phyloP scores from a whole-genome alignment of 2,888 invertebrate species.

The Chrysotoxum bicinctum region DNA sequence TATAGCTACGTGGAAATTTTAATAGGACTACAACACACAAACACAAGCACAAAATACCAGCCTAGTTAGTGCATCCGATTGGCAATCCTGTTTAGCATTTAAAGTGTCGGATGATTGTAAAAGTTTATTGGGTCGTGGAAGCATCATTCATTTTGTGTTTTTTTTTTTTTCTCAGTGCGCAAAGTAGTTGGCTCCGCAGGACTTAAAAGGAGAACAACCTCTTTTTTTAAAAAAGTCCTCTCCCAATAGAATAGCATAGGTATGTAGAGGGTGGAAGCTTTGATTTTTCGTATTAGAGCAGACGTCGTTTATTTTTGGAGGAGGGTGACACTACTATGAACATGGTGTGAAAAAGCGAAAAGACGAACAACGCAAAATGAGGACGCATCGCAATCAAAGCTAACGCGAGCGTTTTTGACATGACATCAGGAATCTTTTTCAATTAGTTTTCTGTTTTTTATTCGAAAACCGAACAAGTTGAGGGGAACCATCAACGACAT shows the following conservation, averaged over 20 bases:
- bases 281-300: constrained; percentile 33
- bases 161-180: not conserved
- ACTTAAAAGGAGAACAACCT: constrained; percentile 48
- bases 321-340: not conserved
- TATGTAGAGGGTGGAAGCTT: not conserved
- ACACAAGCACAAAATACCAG: constrained; percentile 23
- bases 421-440: constrained; percentile 66
- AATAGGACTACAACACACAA: constrained; percentile 5
- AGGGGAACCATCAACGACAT: constrained; percentile 47
- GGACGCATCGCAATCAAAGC: constrained; percentile 61
- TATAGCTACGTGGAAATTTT: not conserved
- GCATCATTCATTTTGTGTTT: constrained; percentile 35
- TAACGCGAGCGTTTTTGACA: constrained; percentile 55
- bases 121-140: constrained; percentile 68
- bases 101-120: constrained; percentile 67
- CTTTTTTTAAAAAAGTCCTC: constrained; percentile 17
- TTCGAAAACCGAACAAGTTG: constrained; percentile 34
- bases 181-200: not conserved
- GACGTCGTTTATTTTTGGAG: not conserved
- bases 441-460: constrained; percentile 52
- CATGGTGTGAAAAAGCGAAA: constrained; percentile 18
- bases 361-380: constrained; percentile 27
- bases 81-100: constrained; percentile 70
- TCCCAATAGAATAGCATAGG: not conserved
- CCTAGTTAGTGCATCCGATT: constrained; percentile 71